These are phyloP conservation scores for Ameiurus melas DNA, from an alignment of 2,113 vertebrate species.

Conservation along the genomic window DNA sequence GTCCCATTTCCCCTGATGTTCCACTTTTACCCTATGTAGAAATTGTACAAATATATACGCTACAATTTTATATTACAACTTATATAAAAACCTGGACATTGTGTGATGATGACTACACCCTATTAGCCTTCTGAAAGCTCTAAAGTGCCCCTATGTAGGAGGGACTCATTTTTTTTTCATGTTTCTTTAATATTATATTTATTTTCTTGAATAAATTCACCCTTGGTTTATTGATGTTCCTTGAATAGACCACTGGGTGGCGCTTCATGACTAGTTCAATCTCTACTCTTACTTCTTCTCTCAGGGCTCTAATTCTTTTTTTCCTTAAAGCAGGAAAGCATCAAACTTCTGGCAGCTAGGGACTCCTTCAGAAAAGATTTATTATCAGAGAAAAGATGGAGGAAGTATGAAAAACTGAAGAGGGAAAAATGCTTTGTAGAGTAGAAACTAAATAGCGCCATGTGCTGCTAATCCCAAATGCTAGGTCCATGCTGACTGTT, in stretches of 20 bases:
- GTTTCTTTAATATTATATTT: neutral
- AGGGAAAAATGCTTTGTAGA: neutral
- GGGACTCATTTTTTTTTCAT: neutral
- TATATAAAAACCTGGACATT: too few species aligned
- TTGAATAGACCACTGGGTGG: neutral
- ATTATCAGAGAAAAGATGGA: neutral
- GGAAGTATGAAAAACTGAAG: neutral
- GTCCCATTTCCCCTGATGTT: too few species aligned
- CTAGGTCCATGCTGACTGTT: neutral
- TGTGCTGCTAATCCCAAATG: conserved; percentile 12
- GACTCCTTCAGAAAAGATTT: neutral
- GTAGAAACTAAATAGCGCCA: neutral
- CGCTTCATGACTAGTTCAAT: neutral
- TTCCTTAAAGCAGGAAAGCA: neutral
- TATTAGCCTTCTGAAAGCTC: neutral
- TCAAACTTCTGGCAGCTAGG: neutral
- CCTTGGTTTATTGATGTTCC: neutral
- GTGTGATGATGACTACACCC: too few species aligned
- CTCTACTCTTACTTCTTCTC: neutral
- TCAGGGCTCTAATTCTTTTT: neutral
- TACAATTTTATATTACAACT: too few species aligned
- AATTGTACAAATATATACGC: too few species aligned
- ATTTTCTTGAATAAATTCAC: neutral
- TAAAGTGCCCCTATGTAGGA: neutral
- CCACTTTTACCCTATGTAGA: too few species aligned